Conservation (phyloP, 2,113 vertebrate species). For the Falco punctatus region DNA sequence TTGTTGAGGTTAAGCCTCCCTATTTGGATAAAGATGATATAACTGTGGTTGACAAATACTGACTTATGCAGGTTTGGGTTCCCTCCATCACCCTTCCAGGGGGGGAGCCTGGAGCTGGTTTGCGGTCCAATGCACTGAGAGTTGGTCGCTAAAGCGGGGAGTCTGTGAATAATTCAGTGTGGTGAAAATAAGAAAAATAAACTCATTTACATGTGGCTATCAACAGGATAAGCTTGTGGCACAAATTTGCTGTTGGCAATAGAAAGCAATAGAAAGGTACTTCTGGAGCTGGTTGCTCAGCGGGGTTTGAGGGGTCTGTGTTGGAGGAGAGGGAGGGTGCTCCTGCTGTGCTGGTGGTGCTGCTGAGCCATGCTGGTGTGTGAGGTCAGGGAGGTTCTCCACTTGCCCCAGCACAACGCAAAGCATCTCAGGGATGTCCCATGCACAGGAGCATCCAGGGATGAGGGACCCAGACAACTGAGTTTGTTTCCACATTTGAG, state of each 20-base stretch:
- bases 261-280: neutral
- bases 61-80: neutral
- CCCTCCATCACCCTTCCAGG: neutral
- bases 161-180: neutral
- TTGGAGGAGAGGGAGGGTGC: neutral
- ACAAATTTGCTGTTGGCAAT: accelerated
- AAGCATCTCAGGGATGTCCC: neutral
- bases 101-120: neutral
- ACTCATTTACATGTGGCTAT: neutral
- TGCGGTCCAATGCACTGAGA: neutral
- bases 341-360: accelerated
- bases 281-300: neutral
- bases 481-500: neutral
- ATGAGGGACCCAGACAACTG: accelerated
- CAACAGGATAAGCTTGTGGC: neutral
- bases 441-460: neutral
- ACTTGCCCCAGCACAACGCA: neutral
- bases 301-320: neutral
- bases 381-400: neutral
- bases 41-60: neutral
- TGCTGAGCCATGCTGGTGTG: accelerated
- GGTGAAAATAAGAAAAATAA: neutral
- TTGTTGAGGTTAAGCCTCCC: neutral
- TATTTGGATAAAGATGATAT: neutral
- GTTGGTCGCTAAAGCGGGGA: neutral